Conservation (phyloP, 2,888 invertebrate species). For the Athalia rosae region DNA sequence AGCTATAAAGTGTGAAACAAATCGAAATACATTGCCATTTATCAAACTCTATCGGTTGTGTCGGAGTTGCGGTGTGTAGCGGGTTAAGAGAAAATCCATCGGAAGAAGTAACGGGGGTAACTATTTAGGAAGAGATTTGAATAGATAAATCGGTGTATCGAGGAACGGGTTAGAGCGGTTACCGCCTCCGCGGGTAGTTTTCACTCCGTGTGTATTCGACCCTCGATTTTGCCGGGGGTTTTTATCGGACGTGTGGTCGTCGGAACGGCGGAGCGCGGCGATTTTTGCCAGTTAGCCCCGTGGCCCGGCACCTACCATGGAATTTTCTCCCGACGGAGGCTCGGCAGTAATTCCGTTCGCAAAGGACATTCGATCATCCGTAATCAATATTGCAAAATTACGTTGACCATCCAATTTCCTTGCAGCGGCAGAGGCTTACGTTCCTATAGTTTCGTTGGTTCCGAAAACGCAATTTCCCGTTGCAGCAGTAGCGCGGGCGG, state of each 20-base stretch:
- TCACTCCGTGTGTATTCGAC: conserved; percentile 20
- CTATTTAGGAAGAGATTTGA: conserved; percentile 26
- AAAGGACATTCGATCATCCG: too few species aligned
- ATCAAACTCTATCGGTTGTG: conserved; percentile 4
- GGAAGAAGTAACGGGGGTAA: conserved; percentile 2
- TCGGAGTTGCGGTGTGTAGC: background rate
- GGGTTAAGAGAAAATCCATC: background rate
- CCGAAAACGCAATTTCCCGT: too few species aligned
- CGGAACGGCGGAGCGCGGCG: too few species aligned
- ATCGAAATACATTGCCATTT: conserved; percentile 22
- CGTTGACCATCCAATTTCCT: too few species aligned
- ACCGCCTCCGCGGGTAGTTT: conserved; percentile 31
- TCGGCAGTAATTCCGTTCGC: too few species aligned
- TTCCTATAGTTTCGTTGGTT: too few species aligned
- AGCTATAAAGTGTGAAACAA: conserved; percentile 6
- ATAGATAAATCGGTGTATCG: conserved; percentile 27
- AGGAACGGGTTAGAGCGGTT: conserved; percentile 9
- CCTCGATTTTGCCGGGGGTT: background rate
- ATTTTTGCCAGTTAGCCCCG: too few species aligned
- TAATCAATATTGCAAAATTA: too few species aligned
- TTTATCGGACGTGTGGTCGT: background rate
- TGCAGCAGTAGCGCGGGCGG: too few species aligned
- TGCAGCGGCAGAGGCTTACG: too few species aligned
- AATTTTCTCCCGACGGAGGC: too few species aligned
- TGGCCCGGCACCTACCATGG: too few species aligned